Evolutionary conservation across 2,888 invertebrate species (phyloP).

Genomic region (Salticus scenicus): DNA sequence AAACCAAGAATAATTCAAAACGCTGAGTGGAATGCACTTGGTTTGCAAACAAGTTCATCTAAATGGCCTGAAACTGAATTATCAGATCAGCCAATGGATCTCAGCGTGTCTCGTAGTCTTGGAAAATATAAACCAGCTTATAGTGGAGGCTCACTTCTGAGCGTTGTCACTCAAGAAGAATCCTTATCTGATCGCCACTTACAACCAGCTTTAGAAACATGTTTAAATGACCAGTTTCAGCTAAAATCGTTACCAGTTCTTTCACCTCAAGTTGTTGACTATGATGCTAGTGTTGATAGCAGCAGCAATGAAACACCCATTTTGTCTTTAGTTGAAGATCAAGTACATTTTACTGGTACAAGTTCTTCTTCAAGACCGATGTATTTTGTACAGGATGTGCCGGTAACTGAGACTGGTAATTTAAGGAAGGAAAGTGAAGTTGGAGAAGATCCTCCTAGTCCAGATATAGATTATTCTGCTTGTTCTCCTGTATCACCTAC

Average conservation of each 20-base stretch:
- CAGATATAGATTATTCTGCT: constrained; percentile 58
- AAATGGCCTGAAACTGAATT: constrained; percentile 48
- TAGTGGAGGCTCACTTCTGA: constrained; percentile 19
- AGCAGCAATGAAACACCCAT: constrained; percentile 31
- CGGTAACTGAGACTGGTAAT: background rate
- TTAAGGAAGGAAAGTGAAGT: constrained; percentile 47
- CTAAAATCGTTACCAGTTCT: constrained; percentile 49
- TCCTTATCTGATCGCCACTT: constrained; percentile 16
- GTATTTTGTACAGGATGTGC: constrained; percentile 45
- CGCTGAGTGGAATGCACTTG: constrained; percentile 35
- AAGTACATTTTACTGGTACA: background rate
- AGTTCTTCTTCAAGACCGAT: constrained; percentile 23
- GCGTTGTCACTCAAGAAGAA: constrained; percentile 36
- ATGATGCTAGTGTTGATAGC: constrained; percentile 41
- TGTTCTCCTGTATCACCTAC: constrained; percentile 61
- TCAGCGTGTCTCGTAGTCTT: constrained; percentile 59
- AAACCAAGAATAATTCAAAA: constrained; percentile 34
- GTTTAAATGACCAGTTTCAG: constrained; percentile 45
- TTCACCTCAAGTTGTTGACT: constrained; percentile 58
- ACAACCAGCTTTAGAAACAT: constrained; percentile 26
- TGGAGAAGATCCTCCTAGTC: constrained; percentile 60
- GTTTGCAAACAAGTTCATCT: background rate
- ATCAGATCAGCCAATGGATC: constrained; percentile 70
- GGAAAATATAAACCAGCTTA: constrained; percentile 42
- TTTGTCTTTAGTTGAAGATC: constrained; percentile 41